Conservation (phyloP, 2,888 invertebrate species). For the Aproaerema taeniolella region DNA sequence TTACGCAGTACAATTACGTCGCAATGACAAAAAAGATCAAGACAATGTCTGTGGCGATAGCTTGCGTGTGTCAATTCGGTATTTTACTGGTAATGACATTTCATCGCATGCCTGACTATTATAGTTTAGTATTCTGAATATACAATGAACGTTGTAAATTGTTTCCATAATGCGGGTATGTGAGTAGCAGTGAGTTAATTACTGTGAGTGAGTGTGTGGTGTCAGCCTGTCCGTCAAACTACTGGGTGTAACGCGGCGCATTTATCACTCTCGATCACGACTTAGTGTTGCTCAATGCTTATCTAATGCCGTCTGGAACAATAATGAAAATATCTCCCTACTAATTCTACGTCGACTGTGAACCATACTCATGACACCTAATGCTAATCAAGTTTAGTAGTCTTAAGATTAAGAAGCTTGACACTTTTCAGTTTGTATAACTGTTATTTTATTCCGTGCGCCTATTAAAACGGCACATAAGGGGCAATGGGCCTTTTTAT, state of each 20-base stretch:
- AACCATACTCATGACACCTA: too few species aligned
- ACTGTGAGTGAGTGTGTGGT: conserved; percentile 38
- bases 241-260: conserved; percentile 34
- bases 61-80: conserved; percentile 60
- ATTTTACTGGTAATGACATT: conserved; percentile 56
- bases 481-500: too few species aligned
- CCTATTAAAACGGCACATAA: too few species aligned
- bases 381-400: too few species aligned
- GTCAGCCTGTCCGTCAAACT: conserved; percentile 41
- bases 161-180: conserved; percentile 58
- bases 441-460: too few species aligned
- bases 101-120: conserved; percentile 54
- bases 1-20: conserved; percentile 36
- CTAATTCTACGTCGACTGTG: conserved; percentile 3
- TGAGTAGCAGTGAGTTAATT: conserved; percentile 41
- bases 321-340: neutral
- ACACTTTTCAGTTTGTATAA: too few species aligned
- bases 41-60: conserved; percentile 55
- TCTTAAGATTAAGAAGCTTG: too few species aligned
- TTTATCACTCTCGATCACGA: conserved; percentile 41
- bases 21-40: conserved; percentile 24
- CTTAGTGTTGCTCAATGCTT: conserved; percentile 26
- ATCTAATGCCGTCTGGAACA: neutral
- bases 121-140: conserved; percentile 62
- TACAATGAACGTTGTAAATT: conserved; percentile 50